phyloP scores from a whole-genome alignment of 2,113 vertebrate species.

The Paraplagusia blochii region DNA sequence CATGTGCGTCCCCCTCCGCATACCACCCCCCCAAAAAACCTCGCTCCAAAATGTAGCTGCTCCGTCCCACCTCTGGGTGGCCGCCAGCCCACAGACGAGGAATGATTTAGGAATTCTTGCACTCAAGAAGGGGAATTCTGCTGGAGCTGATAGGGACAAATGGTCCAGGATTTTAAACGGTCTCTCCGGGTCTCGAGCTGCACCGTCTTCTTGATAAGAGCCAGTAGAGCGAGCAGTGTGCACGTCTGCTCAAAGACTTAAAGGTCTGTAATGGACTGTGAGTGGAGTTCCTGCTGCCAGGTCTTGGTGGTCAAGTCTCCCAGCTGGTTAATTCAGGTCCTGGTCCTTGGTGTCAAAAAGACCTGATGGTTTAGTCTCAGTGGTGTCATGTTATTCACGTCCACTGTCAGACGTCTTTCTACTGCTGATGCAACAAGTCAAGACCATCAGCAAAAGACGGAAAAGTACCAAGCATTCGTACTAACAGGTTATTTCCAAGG shows the following conservation, averaged over 20 bases:
- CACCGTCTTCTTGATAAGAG: conserved; percentile 13
- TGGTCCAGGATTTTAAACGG: conserved; percentile 2
- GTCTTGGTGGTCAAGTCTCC: not conserved
- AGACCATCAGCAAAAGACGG: too few species aligned
- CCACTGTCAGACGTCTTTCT: too few species aligned
- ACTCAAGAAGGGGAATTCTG: conserved; percentile 34
- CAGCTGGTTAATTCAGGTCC: too few species aligned
- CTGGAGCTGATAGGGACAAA: conserved; percentile 5
- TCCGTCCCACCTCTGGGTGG: conserved; percentile 24
- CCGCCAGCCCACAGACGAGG: conserved; percentile 24
- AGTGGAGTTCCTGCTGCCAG: not conserved
- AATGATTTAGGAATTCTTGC: conserved; percentile 43
- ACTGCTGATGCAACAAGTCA: too few species aligned
- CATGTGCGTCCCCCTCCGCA: not conserved
- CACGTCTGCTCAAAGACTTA: conserved; percentile 16
- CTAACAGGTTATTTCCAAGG: too few species aligned
- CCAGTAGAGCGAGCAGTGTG: conserved; percentile 15
- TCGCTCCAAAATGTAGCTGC: conserved; percentile 32
- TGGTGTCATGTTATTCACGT: too few species aligned
- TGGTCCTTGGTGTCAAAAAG: too few species aligned
- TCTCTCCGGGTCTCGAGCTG: conserved; percentile 4
- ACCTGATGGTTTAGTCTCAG: too few species aligned
- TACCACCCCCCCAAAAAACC: not conserved
- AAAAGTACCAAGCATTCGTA: too few species aligned
- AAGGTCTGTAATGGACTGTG: not conserved